Base-by-base conservation (phyloP, 2,888 invertebrate genomes). In the Thymelicus lineola region DNA sequence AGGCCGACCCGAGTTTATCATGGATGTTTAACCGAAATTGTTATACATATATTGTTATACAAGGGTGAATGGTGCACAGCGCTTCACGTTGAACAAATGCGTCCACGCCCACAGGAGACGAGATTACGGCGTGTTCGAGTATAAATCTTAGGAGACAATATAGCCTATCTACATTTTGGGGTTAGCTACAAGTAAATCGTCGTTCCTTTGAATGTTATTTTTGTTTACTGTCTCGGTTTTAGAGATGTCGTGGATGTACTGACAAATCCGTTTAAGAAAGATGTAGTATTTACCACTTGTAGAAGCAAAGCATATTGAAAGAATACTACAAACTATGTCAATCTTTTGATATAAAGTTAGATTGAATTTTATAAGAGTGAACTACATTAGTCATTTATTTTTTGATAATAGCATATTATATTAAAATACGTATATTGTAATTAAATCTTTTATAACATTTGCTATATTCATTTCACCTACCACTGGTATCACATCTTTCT, bases 91-190 rank as follows among this genome's bases (percentile, higher is more conserved):
- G 82, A 87, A 91, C 91, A 90, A 92, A 91, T 89, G 87, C 85
- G 84, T 86, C 84, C 80, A 86, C 93, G 89, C 91, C 91, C 88
- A 92, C 90, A 79, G 82, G 79, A 84, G 86, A 83, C 86, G 83
- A 91, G 90, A 92, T 92, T 91, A 91, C 90, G 82, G 81, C 84
- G 82, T 89, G 90, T 90, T 89, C 85, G 85, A 79, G 79, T 81
- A 91, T 92, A 92, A 91, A 92, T 93, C 91, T 92, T 89, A 76
- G 75, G 83, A 85, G 89, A 89, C 89, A 88, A 86, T 87, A 82
- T 86, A 85, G 85, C 46, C 60, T 86, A 87, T 76, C 75, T 74
- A 74, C 84, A 87, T 89, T 90, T 88, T 82, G 87, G 86, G 87
- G 88, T 82, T 80, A 80, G 82, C 85, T 82, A 86, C 89, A 88